phyloP scores from a whole-genome alignment of 2,888 invertebrate genomes.

The Cryptophagus acutangulus region DNA sequence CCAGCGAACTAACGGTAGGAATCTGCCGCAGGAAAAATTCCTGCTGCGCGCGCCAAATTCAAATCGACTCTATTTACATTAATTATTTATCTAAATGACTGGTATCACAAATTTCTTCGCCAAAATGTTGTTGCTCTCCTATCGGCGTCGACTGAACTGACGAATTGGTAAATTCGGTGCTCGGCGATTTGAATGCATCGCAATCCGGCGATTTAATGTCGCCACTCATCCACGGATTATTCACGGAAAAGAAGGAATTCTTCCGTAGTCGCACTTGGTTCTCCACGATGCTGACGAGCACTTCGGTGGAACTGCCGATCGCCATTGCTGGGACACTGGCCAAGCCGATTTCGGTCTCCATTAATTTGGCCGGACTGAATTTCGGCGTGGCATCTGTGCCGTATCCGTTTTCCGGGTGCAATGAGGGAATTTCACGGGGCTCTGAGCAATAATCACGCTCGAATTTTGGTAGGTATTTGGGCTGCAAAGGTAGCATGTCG shows the following conservation, averaged over 20 bases:
- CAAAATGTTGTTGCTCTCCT: too few relatives aligned
- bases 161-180: slow-evolving; percentile 40
- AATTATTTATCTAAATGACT: too few relatives aligned
- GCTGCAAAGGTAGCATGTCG: slow-evolving; percentile 67
- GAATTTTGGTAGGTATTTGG: slow-evolving; percentile 60
- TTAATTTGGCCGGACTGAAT: slow-evolving; percentile 6
- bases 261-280: slow-evolving; percentile 38
- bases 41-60: too few relatives aligned
- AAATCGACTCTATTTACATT: too few relatives aligned
- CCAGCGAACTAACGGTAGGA: too few relatives aligned
- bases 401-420: slow-evolving; percentile 31
- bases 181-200: slow-evolving; percentile 37
- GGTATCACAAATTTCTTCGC: slow-evolving; percentile 23
- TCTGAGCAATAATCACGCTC: slow-evolving; percentile 53
- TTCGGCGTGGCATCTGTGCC: slow-evolving; percentile 14
- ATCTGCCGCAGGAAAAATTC: too few relatives aligned
- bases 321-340: slow-evolving; percentile 42
- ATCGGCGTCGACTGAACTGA: slow-evolving; percentile 23
- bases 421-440: slow-evolving; percentile 32
- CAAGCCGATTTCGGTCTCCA: slow-evolving; percentile 34
- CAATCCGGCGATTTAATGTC: slow-evolving; percentile 34
- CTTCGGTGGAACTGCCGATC: slow-evolving; percentile 43
- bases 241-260: slow-evolving; percentile 30
- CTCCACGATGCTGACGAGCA: slow-evolving; percentile 43
- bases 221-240: slow-evolving; percentile 17